phyloP scores from a whole-genome alignment of 2,888 invertebrate species.

The Lamproptera curius region DNA sequence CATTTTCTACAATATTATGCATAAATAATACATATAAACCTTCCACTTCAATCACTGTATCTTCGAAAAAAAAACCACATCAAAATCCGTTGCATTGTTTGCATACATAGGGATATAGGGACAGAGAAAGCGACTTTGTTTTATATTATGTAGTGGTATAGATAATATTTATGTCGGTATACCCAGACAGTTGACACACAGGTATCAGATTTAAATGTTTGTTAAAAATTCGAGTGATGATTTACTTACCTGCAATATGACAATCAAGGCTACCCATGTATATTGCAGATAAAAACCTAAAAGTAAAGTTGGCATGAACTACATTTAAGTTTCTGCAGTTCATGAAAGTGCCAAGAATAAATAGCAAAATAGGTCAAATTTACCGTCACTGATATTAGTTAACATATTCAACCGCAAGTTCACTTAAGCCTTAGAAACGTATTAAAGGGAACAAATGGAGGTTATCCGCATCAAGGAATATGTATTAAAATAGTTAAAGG shows the following conservation, averaged over 20 bases:
- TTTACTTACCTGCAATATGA: conserved; percentile 13
- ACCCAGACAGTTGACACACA: not conserved
- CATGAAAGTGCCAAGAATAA: not conserved
- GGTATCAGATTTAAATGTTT: not conserved
- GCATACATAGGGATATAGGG: too few species aligned
- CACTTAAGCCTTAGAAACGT: too few species aligned
- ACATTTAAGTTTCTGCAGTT: not conserved
- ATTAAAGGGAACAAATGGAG: too few species aligned
- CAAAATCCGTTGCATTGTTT: too few species aligned
- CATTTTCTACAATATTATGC: not conserved
- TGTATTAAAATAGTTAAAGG: too few species aligned
- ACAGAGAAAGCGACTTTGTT: not conserved
- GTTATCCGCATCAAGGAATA: too few species aligned
- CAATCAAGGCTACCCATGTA: conserved; percentile 4
- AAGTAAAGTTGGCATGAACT: conserved; percentile 10
- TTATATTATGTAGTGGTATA: not conserved
- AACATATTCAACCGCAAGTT: too few species aligned
- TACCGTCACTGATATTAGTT: too few species aligned
- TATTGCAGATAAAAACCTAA: conserved; percentile 1
- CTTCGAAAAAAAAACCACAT: not conserved
- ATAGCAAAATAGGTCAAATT: not conserved
- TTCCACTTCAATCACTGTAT: not conserved
- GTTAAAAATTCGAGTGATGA: not conserved
- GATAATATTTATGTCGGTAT: not conserved
- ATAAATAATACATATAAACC: too few species aligned